A percentile compares a stretch with the other conserved stretches of the same genome.
phyloP scores from a whole-genome alignment of 1,140 invertebrate genomes.

The Andrena cerasifolii region DNA sequence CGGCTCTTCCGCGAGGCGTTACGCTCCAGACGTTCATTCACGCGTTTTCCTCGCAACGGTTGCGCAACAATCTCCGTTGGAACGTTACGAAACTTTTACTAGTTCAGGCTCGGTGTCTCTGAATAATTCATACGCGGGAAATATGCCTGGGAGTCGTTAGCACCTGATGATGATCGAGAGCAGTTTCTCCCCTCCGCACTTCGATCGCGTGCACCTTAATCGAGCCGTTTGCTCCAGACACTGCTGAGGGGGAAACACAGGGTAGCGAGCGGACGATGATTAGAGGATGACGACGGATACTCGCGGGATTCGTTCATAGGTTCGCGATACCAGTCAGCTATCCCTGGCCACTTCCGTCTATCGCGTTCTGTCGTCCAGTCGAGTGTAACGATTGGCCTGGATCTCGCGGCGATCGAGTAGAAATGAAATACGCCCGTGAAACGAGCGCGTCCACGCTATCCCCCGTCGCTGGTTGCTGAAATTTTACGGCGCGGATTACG shows the following conservation, averaged over 20 bases:
- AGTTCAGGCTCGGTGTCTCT: not conserved
- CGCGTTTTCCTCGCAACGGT: not conserved
- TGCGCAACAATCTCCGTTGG: conserved; percentile 21
- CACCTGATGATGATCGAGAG: conserved; percentile 2
- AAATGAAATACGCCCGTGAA: conserved; percentile 22
- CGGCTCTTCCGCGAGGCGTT: too few relatives aligned
- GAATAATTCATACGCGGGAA: conserved; percentile 41
- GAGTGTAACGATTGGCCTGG: conserved; percentile 42
- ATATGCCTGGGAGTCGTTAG: not conserved
- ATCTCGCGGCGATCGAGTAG: conserved; percentile 24
- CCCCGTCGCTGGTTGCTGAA: not conserved
- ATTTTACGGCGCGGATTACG: not conserved
- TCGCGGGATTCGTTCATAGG: conserved; percentile 13
- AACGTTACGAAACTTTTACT: conserved; percentile 44
- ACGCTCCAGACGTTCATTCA: not conserved
- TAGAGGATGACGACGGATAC: conserved; percentile 4
- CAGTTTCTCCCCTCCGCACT: too few relatives aligned
- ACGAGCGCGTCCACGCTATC: not conserved
- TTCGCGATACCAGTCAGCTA: conserved; percentile 44
- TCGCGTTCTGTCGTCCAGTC: conserved; percentile 35
- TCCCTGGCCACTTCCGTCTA: conserved; percentile 46
- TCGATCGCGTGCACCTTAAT: conserved; percentile 9
- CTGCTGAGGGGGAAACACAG: too few relatives aligned
- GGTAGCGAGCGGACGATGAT: not conserved
- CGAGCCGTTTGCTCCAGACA: not conserved